Evolutionary conservation across 2,888 invertebrate species (phyloP), one percentile per base, ranked within the genome.

Genomic region (Elmis aenea): DNA sequence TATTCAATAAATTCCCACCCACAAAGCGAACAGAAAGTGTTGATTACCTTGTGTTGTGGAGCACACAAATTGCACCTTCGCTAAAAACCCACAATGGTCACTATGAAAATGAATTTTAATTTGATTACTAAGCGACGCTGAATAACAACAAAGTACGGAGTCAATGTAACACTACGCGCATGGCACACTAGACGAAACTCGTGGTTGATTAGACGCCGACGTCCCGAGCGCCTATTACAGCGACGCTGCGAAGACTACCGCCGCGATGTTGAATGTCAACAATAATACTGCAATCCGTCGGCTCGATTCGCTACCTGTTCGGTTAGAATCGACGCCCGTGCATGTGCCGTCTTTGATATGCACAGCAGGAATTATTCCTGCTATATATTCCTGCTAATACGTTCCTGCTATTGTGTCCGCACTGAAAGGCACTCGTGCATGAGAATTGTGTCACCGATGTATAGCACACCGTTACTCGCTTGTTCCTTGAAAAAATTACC

Each of bases 191-290:
- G 24, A 25, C 36, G 28, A 24, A n/a, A n/a, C 12, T 20, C 39
- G 39, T 30, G 15, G n/a, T 31, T 22, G 11, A 24, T 23, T 25
- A 26, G 37, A 36, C 40, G 38, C 26, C 42, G 42, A 13, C 46
- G 41, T 42, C 37, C 30, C 20, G 27, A 39, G 45, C 46, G 48
- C 32, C 50, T 35, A 28, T 36, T 8, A 23, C 42, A 36, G 33
- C 46, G 51, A 50, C 50, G 51, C 51, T 46, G 33, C 39, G 42
- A 45, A 48, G 44, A 51, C 51, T 51, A 46, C 37, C 46, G 43
- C 44, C 37, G 32, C 36, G 27, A 15, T 30, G 35, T 18, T 15
- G 40, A 28, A 46, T 45, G 43, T 46, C 51, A 50, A 48, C 51
- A 48, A 50, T 50, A 51, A 51, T 46, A 46, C 45, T 33, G 48